Base-by-base conservation (phyloP, 1,140 invertebrate species). In the Trialeurodes vaporariorum region DNA sequence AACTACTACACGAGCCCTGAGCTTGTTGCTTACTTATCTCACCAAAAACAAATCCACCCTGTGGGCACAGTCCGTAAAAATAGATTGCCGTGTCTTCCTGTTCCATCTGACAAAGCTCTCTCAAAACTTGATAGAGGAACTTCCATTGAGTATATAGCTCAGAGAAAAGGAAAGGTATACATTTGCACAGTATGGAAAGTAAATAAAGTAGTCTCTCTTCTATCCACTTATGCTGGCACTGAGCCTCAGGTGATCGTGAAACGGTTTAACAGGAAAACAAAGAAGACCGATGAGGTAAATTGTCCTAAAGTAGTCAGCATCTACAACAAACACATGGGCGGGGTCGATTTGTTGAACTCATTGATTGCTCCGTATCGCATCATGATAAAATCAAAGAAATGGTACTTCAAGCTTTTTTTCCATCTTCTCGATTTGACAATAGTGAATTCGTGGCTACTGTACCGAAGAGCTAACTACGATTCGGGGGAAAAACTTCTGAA, bases 271-370 rank as follows among this genome's bases (percentile, higher is more conserved):
- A 64, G 58, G 23, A 64, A 64, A 64, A 64, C 34, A 25, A 64
- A n/a, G n/a, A n/a, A n/a, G n/a, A n/a, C n/a, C n/a, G n/a, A n/a
- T n/a, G n/a, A 65, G 11, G 49, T 65, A 5, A 63, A 68, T 12
- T 70, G 76, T 73, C 68, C 71, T 72, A n/a, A 70, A 69, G 62
- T 75, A 71, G 21, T 75, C 27, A 70, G 63, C 64, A 34, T 67
- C n/a, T 75, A 75, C 68, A 75, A 75, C 64, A 69, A 68, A 40
- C 67, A 71, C 40, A 72, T 77, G 61, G 76, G 76, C 22, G 73
- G 70, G 40, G 75, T 80, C 26, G 76, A 79, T 70, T 69, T 77
- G 61, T 71, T 76, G 68, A 75, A 77, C 68, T 72, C 71, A 64
- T 70, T 76, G 22, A 74, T 78, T 64, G 75, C 72, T 67, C 67